Percentiles rank a stretch among this genome's conserved stretches.
phyloP scores from a whole-genome alignment of 2,797 vertebrate species.

The Tolypeutes matacus region DNA sequence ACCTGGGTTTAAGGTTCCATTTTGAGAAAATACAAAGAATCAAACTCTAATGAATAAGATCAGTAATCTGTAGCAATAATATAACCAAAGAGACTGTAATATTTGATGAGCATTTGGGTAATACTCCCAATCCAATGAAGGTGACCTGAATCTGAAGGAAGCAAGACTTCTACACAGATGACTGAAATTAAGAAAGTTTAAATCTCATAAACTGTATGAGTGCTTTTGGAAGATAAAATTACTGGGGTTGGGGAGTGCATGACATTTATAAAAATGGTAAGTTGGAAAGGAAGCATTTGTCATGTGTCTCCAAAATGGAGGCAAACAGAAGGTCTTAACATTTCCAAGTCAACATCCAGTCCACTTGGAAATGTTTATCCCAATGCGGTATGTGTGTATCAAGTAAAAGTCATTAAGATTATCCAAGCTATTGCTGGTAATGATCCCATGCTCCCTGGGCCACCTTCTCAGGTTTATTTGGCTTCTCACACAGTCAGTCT shows the following conservation, averaged over 20 bases:
- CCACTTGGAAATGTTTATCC: conserved; percentile 13
- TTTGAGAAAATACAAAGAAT: conserved; percentile 34
- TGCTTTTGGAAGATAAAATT: conserved; percentile 1
- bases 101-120: conserved; percentile 15
- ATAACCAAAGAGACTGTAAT: conserved; percentile 11
- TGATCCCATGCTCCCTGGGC: background rate
- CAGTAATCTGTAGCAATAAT: background rate
- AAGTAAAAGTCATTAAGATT: background rate
- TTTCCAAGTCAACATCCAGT: background rate
- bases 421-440: background rate
- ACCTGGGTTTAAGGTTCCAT: conserved; percentile 4
- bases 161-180: background rate
- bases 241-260: background rate
- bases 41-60: background rate
- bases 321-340: background rate
- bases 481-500: background rate
- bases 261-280: background rate
- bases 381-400: background rate
- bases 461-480: background rate
- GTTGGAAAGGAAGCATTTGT: background rate
- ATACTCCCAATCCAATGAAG: background rate
- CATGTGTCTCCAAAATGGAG: background rate
- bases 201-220: background rate
- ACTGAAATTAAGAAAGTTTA: conserved; percentile 32
- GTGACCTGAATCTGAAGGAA: conserved; percentile 35